Evolutionary conservation across 2,888 invertebrate species (phyloP), one percentile per base, ranked within the genome.

Genomic region (Eumerus sabulonum): DNA sequence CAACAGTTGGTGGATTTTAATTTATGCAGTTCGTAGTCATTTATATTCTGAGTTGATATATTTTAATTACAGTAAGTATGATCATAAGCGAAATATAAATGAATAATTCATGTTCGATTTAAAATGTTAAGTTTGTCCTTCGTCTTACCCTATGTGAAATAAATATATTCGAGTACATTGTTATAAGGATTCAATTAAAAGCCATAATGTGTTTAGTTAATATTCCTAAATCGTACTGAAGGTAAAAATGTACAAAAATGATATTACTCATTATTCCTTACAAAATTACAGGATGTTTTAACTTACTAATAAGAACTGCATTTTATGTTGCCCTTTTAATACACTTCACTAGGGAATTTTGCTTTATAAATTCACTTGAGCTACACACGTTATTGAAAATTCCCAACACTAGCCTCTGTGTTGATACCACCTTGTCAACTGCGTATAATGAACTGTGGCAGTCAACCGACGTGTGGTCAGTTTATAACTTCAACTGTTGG

Each of bases 381-480:
- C 60, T 64, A 36, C 19, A 27, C 38, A 50, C 56, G 66, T 40
- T 13, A 35, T 27, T 27, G 7, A 27, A 66, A 12, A 7, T 63
- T 35, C 40, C 42, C 56, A 35, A 38, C 56, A 77, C 73, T 40
- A 27, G 27, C 27, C 27, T 7, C 27, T 27, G 2, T 42, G 50
- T 66, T 70, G 85, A 85, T 86, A 85, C 85, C 85, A 86, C 84
- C 86, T 85, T 84, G 85, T 84, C 87, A 85, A 85, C 86, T 85
- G 84, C 86, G 84, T 83, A 85, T 85, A 85, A 87, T 85, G 85
- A 86, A 88, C 88, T 88, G 88, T 86, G 82, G 85, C 84, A 83
- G n/a, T 85, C 85, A 83, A 84, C 83, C 84, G 83, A 84, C 82
- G 72, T 72, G 82, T 73, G 84, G 83, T 83, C 83, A 83, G 87